A percentile compares a stretch with the other conserved stretches of the same genome.
Conservation (phyloP, 1,140 invertebrate species). For the Phymastichus coffea region DNA sequence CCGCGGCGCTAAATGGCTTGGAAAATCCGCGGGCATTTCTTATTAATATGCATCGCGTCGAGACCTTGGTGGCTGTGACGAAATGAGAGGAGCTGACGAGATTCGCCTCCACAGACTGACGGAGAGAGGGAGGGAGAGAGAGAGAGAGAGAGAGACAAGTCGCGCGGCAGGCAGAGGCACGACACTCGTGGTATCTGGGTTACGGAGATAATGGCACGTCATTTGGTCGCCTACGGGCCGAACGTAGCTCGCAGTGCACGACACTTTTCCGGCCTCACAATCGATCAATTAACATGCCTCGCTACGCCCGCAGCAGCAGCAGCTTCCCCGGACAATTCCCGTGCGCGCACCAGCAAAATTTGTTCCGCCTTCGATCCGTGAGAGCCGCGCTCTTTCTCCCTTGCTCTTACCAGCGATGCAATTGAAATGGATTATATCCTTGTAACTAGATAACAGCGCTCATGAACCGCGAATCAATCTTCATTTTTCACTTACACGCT, state of each 20-base stretch:
- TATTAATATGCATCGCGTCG: conserved; percentile 37
- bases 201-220: conserved; percentile 33
- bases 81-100: neutral
- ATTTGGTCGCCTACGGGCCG: conserved; percentile 31
- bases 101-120: conserved; percentile 14
- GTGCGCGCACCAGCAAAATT: too few relatives aligned
- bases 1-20: conserved; percentile 38
- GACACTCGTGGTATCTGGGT: conserved; percentile 30
- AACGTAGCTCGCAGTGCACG: neutral
- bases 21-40: conserved; percentile 40
- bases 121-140: too few relatives aligned
- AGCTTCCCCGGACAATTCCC: too few relatives aligned
- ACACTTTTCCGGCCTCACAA: conserved; percentile 21
- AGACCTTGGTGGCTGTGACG: neutral
- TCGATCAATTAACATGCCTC: conserved; percentile 23
- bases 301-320: too few relatives aligned
- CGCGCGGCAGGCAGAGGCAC: neutral
- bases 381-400: too few relatives aligned
- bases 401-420: too few relatives aligned
- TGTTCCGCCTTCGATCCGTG: too few relatives aligned
- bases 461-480: too few relatives aligned
- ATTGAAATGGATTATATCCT: too few relatives aligned
- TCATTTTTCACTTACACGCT: too few relatives aligned
- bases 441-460: too few relatives aligned
- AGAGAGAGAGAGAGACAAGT: too few relatives aligned